Conservation (phyloP, 2,888 invertebrate genomes). For the Galerucella calmariensis region DNA sequence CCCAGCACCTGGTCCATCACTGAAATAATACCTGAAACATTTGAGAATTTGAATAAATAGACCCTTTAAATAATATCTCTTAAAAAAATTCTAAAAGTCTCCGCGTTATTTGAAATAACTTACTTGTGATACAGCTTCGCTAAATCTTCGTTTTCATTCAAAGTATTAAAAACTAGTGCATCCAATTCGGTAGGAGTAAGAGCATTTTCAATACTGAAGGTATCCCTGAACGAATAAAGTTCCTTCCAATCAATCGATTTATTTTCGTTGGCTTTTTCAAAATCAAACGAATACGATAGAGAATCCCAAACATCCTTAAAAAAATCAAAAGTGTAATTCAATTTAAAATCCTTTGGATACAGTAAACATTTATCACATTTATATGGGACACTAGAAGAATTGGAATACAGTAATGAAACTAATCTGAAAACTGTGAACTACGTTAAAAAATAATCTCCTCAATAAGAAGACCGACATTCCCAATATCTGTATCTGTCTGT, state of each 20-base stretch:
- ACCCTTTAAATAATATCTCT: neutral
- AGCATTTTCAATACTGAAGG: conserved; percentile 69
- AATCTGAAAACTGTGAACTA: too few species aligned
- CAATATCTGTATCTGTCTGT: too few species aligned
- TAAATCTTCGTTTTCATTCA: conserved; percentile 69
- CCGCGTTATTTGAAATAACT: conserved; percentile 37
- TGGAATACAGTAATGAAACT: too few species aligned
- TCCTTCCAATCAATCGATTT: conserved; percentile 71
- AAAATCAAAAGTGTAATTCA: neutral
- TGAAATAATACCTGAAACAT: conserved; percentile 47
- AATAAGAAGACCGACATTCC: too few species aligned
- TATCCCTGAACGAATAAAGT: conserved; percentile 78
- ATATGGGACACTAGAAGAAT: too few species aligned
- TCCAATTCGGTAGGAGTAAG: conserved; percentile 74
- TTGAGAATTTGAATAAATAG: neutral
- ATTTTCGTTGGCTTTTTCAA: conserved; percentile 79
- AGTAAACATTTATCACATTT: too few species aligned
- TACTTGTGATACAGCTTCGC: conserved; percentile 63
- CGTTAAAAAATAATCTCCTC: too few species aligned
- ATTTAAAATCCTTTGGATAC: too few species aligned
- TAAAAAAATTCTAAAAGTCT: too few species aligned
- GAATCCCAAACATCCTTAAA: conserved; percentile 72
- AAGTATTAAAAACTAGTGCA: conserved; percentile 67
- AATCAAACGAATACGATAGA: conserved; percentile 79
- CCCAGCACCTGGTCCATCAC: conserved; percentile 40